These are phyloP conservation scores for Stylophora pistillata DNA, from an alignment of 64 coral and sea anemone species.

Conservation along the genomic window DNA sequence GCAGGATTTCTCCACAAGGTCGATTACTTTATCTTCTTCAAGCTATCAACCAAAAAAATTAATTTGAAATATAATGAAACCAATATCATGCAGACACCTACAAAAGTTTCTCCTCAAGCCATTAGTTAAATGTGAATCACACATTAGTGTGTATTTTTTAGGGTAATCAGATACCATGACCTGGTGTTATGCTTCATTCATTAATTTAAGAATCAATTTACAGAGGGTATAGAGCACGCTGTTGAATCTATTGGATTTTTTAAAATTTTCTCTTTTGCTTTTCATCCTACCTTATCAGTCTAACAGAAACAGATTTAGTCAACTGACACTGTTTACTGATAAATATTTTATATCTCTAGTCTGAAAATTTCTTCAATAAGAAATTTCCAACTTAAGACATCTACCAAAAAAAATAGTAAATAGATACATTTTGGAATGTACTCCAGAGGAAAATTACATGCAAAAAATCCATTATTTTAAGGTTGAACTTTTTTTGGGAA, in stretches of 20 bases:
- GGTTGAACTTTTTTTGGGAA: too few species aligned
- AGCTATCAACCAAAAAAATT: slow-evolving; percentile 45
- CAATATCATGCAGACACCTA: neutral
- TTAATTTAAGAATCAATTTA: too few species aligned
- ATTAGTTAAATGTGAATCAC: too few species aligned
- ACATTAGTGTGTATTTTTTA: too few species aligned
- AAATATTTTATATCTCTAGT: neutral
- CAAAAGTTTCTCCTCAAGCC: too few species aligned
- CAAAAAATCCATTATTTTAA: neutral
- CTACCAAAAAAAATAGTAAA: neutral
- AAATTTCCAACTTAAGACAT: neutral
- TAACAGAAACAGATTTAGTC: neutral
- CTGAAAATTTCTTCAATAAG: neutral
- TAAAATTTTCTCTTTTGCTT: neutral
- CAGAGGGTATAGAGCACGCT: too few species aligned
- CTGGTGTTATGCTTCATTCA: too few species aligned
- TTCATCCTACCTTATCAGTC: neutral
- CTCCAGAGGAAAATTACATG: too few species aligned
- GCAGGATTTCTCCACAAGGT: slow-evolving; percentile 91
- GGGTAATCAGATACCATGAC: too few species aligned
- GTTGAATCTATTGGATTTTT: too few species aligned
- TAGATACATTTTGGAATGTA: neutral
- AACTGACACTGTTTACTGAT: neutral
- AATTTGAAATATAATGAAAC: neutral
- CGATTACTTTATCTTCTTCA: slow-evolving; percentile 93